Percentiles rank a stretch among this genome's conserved stretches.
phyloP scores from a whole-genome alignment of 1,140 invertebrate genomes.

The Brachionus paranguensis region DNA sequence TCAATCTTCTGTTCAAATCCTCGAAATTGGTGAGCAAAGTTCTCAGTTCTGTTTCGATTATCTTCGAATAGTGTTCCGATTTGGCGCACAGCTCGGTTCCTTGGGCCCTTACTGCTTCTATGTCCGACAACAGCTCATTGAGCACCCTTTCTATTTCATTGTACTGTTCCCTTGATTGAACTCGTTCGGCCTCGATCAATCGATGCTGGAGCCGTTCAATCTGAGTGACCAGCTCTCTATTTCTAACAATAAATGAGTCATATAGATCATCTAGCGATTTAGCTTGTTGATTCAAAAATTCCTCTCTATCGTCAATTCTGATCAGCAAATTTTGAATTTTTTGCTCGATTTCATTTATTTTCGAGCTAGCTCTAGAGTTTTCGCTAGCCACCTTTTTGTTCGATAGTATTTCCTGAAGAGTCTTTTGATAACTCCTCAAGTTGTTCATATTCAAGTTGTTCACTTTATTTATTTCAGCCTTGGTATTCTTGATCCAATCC shows the following conservation, averaged over 20 bases:
- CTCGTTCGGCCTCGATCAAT: slow-evolving; percentile 15
- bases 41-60: neutral
- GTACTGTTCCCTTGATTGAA: neutral
- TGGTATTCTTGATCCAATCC: slow-evolving; percentile 39
- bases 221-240: neutral
- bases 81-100: slow-evolving; percentile 23
- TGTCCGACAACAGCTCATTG: neutral
- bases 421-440: neutral
- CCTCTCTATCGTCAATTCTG: slow-evolving; percentile 20
- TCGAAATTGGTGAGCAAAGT: slow-evolving; percentile 27
- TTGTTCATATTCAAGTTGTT: neutral
- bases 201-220: neutral
- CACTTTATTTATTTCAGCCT: slow-evolving; percentile 28
- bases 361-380: neutral
- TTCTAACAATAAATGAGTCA: neutral
- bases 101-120: slow-evolving; percentile 4
- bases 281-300: slow-evolving; percentile 20
- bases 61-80: slow-evolving; percentile 20
- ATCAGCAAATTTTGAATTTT: neutral
- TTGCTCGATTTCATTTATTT: slow-evolving; percentile 32
- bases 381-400: neutral
- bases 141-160: neutral
- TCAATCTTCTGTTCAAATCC: slow-evolving; percentile 22
- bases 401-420: neutral
- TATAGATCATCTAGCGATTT: slow-evolving; percentile 4